Conservation (phyloP, 1,140 invertebrate species). For the Octopus sinensis region DNA sequence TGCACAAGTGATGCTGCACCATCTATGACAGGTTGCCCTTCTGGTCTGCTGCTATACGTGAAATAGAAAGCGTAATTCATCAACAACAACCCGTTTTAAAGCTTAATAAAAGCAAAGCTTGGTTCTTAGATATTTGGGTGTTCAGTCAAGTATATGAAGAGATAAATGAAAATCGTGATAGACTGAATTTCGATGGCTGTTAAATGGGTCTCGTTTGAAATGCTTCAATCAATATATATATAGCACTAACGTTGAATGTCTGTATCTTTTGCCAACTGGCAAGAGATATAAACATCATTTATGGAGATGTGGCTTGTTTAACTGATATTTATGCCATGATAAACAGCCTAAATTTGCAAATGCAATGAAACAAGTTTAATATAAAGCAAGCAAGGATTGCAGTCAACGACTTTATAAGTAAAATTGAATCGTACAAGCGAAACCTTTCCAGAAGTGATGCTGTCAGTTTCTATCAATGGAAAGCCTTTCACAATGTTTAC, state of each 20-base stretch:
- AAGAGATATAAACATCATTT: not conserved
- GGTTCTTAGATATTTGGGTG: not conserved
- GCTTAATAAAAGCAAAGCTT: not conserved
- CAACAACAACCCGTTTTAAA: not conserved
- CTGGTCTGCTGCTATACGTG: not conserved
- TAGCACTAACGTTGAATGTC: not conserved
- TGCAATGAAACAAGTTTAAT: not conserved
- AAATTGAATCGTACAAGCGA: not conserved
- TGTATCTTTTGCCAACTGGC: not conserved
- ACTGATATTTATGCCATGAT: not conserved
- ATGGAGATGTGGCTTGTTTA: constrained; percentile 1
- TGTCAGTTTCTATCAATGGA: constrained; percentile 2
- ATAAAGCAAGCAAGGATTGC: not conserved
- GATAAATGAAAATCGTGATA: not conserved
- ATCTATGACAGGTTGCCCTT: not conserved
- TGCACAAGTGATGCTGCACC: not conserved
- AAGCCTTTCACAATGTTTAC: constrained; percentile 8
- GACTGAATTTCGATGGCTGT: constrained; percentile 1
- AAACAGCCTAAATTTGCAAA: constrained; percentile 7
- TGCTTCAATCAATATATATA: not conserved
- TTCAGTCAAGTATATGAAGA: not conserved
- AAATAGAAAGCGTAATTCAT: not conserved
- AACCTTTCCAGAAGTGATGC: not conserved
- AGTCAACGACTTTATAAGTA: constrained; percentile 2
- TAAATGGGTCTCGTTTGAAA: not conserved